Evolutionary conservation across 1,140 invertebrate genomes (phyloP), one percentile per base, ranked within the genome.

Genomic region (Drosophila ercepeae): DNA sequence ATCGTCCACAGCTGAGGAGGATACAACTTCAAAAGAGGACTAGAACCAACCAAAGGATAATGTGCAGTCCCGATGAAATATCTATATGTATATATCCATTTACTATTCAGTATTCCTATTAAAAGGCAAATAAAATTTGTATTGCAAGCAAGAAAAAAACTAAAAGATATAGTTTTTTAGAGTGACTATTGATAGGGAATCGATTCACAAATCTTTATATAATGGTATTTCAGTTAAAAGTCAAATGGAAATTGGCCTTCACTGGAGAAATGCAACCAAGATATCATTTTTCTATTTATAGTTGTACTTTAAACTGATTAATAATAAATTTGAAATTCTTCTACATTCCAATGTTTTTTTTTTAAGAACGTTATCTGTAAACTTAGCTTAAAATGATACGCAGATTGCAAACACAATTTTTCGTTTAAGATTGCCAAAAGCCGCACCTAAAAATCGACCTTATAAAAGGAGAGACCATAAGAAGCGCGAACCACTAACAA

Each of bases 361-460:
- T 16, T 34, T 19, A 19, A 34, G 36, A 21, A 27, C 23, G n/a
- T 23, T 67, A 68, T 48, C 49, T 32, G 9, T 4, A 32, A 11
- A 25, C 32, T 34, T 36, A 44, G n/a, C 34, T 32, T 11, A 36
- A 23, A 23, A 23, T 18, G 44, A 29, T 36, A 69, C 44, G 14
- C 4, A 59, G 36, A 65, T 42, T 29, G 61, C 34, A 57, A 69
- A 69, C 65, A 69, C 65, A 69, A 69, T 42, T 69, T 69, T 68
- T 69, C 65, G 50, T 42, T 69, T 69, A 68, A 19, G 32, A 55
- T 13, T 55, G 32, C 46, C 50, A 69, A 19, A 46, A 1, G 63
- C 18, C 65, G 14, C 65, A 69, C 65, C 65, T 42, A 4, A 1
- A 4, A n/a, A 16, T 32, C 7, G 53, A 55, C 50, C 60, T 34